Conservation (phyloP, 2,797 vertebrate species). For the Phrynocephalus vlangalii region DNA sequence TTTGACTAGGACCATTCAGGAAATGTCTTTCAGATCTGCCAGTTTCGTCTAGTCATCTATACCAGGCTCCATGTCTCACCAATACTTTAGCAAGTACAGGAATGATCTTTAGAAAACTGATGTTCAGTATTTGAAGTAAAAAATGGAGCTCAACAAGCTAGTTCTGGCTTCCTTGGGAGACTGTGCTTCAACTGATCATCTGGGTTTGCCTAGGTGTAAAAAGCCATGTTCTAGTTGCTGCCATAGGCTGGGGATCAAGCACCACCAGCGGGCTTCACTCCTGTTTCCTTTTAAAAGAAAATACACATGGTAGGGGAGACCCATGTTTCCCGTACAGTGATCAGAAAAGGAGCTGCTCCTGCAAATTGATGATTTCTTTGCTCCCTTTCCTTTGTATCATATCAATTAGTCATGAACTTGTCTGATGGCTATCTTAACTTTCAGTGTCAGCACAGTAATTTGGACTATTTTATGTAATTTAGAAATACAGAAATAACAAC, state of each 20-base stretch:
- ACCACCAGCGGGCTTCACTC: background rate
- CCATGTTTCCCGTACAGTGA: background rate
- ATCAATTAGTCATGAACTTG: background rate
- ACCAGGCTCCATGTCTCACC: background rate
- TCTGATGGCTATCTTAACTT: background rate
- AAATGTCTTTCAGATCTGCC: background rate
- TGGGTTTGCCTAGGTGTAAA: background rate
- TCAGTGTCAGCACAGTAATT: too few species aligned
- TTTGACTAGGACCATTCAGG: background rate
- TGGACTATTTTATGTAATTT: background rate
- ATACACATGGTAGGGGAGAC: background rate
- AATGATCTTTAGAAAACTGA: background rate
- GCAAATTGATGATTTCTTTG: background rate
- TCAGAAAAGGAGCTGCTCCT: background rate
- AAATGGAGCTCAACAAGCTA: background rate
- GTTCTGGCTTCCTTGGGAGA: background rate
- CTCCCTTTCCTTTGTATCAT: background rate
- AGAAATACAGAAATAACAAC: background rate
- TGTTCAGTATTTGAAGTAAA: background rate
- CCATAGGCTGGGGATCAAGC: background rate
- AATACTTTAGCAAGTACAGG: background rate
- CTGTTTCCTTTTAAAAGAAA: background rate
- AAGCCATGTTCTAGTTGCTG: background rate
- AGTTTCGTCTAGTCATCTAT: background rate
- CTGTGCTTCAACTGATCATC: background rate